Percentiles rank a stretch among this genome's conserved stretches.
phyloP scores from a whole-genome alignment of 92 coral and sea anemone species.

The Anthopleura xanthogrammica region DNA sequence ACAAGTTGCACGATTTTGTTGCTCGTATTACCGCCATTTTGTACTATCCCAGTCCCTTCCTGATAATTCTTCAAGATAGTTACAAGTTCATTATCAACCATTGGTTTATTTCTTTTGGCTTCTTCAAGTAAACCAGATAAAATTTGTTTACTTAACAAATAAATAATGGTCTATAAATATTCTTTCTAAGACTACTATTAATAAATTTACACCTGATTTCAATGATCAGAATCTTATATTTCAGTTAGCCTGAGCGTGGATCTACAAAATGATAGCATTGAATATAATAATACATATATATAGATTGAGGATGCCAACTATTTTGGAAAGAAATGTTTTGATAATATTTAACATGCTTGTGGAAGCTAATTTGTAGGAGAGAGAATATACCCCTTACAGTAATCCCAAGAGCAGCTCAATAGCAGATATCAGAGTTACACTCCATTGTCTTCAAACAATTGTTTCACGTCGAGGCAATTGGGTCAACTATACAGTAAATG shows the following conservation, averaged over 20 bases:
- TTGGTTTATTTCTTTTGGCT: neutral
- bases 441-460: too few relatives aligned
- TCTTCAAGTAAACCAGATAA: neutral
- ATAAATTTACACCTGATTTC: neutral
- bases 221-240: neutral
- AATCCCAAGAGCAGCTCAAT: too few relatives aligned
- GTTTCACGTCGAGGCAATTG: too few relatives aligned
- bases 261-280: neutral
- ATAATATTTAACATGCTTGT: neutral
- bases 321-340: neutral
- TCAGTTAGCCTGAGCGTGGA: neutral
- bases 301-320: neutral
- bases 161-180: constrained; percentile 6
- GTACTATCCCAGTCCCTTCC: too few relatives aligned
- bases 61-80: too few relatives aligned
- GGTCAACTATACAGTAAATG: too few relatives aligned
- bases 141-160: neutral
- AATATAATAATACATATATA: neutral
- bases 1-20: too few relatives aligned
- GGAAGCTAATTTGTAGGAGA: neutral
- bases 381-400: too few relatives aligned
- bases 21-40: too few relatives aligned
- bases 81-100: neutral
- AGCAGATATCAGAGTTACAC: too few relatives aligned
- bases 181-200: neutral